Conservation (phyloP, 2,797 vertebrate genomes). For the Tarsius wallacei region DNA sequence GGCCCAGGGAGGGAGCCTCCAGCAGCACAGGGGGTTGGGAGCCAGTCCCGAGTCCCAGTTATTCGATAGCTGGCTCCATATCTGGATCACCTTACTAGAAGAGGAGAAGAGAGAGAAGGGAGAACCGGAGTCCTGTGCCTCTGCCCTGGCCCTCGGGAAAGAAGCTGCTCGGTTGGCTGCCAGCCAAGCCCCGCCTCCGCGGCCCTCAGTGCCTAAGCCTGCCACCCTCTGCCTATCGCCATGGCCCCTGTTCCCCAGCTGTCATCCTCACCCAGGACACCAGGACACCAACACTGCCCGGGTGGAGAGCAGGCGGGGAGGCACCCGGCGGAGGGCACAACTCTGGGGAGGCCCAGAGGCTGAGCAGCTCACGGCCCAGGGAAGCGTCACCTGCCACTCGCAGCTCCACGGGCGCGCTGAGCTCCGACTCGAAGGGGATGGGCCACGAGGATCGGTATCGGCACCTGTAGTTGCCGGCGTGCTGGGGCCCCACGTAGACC, state of each 20-base stretch:
- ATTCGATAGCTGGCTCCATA: not conserved
- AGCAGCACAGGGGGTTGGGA: not conserved
- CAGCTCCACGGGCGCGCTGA: constrained; percentile 66
- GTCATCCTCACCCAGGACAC: too few species aligned
- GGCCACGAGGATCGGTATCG: not conserved
- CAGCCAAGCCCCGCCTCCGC: not conserved
- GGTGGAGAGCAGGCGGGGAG: not conserved
- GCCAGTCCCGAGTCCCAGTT: not conserved
- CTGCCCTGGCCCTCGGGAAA: not conserved
- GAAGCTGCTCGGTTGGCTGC: not conserved
- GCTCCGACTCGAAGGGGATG: not conserved
- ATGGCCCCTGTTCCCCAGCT: too few species aligned
- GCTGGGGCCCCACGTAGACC: constrained; percentile 17
- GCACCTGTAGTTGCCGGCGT: constrained; percentile 68
- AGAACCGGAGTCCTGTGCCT: accelerated
- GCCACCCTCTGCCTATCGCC: too few species aligned
- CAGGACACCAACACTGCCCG: too few species aligned
- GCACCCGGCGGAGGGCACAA: not conserved
- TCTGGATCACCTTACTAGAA: constrained; percentile 44
- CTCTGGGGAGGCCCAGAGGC: not conserved
- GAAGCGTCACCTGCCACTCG: constrained; percentile 52
- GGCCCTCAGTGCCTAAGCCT: too few species aligned
- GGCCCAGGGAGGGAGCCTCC: not conserved
- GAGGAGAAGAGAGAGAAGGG: not conserved
- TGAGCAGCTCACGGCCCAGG: not conserved